Conservation (phyloP, 1,140 invertebrate species). For the Eumeta japonica region DNA sequence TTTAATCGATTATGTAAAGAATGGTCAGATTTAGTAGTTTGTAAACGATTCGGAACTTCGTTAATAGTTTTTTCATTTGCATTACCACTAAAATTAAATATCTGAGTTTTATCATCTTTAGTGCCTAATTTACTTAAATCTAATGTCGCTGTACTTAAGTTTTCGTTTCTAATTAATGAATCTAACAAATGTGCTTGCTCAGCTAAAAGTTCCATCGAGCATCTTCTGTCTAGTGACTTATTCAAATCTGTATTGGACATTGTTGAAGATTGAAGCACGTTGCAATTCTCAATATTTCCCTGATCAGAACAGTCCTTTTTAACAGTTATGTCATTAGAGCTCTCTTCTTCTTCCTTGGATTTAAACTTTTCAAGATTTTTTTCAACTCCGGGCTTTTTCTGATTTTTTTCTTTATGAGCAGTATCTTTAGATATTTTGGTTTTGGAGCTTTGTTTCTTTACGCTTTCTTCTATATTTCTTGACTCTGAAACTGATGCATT, state of each 20-base stretch:
- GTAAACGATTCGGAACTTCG: slow-evolving; percentile 33
- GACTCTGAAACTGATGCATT: neutral
- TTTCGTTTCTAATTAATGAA: slow-evolving; percentile 53
- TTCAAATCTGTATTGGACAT: slow-evolving; percentile 25
- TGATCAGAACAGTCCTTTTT: neutral
- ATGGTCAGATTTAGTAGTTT: slow-evolving; percentile 52
- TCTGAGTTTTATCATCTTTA: slow-evolving; percentile 7
- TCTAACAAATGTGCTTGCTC: slow-evolving; percentile 56
- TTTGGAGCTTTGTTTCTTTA: slow-evolving; percentile 8
- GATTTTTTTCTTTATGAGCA: slow-evolving; percentile 43
- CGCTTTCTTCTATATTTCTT: slow-evolving; percentile 1
- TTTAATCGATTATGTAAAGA: slow-evolving; percentile 38
- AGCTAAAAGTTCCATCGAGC: slow-evolving; percentile 54
- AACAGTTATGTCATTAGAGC: neutral
- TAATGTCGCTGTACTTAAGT: slow-evolving; percentile 48
- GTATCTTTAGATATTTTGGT: slow-evolving; percentile 54
- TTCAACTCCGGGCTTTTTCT: slow-evolving; percentile 69
- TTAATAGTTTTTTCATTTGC: too few relatives aligned
- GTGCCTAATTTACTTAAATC: slow-evolving; percentile 51
- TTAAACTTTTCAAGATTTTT: slow-evolving; percentile 74
- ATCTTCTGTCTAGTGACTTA: slow-evolving; percentile 43
- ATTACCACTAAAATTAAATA: slow-evolving; percentile 3
- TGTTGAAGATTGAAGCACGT: neutral
- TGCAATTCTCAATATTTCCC: neutral
- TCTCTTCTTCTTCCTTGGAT: slow-evolving; percentile 56